Percentiles rank a stretch among this genome's conserved stretches.
Evolutionary conservation across 2,113 vertebrate species (phyloP).

Genomic region (Ivindomyrus marchei): DNA sequence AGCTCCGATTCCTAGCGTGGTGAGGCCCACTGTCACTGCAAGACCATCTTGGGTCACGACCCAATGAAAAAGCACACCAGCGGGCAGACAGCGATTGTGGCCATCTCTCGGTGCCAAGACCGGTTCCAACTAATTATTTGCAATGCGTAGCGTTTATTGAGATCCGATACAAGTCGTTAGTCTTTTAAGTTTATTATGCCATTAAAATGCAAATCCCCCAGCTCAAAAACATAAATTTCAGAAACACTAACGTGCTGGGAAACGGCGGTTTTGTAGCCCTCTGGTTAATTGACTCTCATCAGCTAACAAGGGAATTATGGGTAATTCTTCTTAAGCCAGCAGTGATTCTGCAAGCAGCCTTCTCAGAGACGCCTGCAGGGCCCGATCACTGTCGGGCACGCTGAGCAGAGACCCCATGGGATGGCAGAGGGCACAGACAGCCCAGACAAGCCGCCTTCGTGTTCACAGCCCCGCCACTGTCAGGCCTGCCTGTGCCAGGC

Average conservation of each 20-base stretch:
- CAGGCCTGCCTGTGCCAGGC: neutral
- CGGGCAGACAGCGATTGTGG: neutral
- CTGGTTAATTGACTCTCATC: slow-evolving; percentile 41
- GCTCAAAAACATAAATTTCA: slow-evolving; percentile 1
- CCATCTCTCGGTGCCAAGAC: slow-evolving; percentile 16
- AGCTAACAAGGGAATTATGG: slow-evolving; percentile 38
- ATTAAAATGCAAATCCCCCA: slow-evolving; percentile 42
- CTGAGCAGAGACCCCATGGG: neutral
- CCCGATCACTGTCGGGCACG: neutral
- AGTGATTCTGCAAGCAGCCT: neutral
- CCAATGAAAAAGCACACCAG: neutral
- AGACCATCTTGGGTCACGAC: neutral
- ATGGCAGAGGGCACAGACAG: neutral
- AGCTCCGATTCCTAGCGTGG: neutral
- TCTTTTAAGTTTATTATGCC: slow-evolving; percentile 33
- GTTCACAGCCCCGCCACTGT: neutral
- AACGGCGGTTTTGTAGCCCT: slow-evolving; percentile 24
- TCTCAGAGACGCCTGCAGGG: neutral
- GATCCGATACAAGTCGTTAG: slow-evolving; percentile 36
- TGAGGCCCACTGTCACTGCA: neutral
- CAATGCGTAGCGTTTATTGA: slow-evolving; percentile 37
- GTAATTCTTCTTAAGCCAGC: neutral
- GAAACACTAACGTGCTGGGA: slow-evolving; percentile 30
- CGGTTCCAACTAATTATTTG: slow-evolving; percentile 39
- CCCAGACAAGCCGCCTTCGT: neutral